phyloP scores from a whole-genome alignment of 2,797 vertebrate genomes.

The Chelmon rostratus region DNA sequence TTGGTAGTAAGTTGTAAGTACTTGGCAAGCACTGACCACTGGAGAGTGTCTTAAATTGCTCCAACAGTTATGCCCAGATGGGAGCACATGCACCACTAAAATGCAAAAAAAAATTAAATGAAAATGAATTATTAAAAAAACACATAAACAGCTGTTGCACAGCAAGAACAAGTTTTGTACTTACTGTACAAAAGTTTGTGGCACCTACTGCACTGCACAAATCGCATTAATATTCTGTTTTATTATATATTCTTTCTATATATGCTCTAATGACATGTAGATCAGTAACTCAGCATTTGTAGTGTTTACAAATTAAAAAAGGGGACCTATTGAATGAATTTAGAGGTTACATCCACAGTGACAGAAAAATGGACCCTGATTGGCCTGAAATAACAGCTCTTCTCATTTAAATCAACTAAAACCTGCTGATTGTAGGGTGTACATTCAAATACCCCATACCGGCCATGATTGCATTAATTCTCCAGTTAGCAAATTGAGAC shows the following conservation, averaged over 20 bases:
- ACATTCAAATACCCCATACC: slow-evolving; percentile 6
- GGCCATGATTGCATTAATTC: slow-evolving; percentile 19
- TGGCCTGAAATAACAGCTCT: background rate
- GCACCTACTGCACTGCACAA: background rate
- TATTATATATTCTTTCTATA: background rate
- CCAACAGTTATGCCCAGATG: slow-evolving; percentile 12
- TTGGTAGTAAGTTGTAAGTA: slow-evolving; percentile 45
- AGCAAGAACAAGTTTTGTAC: background rate
- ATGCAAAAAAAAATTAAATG: slow-evolving; percentile 18
- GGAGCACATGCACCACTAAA: background rate
- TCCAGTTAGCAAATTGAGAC: slow-evolving; percentile 39
- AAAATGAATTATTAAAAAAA: background rate
- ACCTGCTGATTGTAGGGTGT: slow-evolving; percentile 37
- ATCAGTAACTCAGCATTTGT: background rate
- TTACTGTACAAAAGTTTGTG: background rate
- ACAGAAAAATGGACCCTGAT: background rate
- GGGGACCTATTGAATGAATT: background rate
- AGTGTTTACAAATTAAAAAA: background rate
- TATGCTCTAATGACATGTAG: background rate
- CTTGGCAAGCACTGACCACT: slow-evolving; percentile 50
- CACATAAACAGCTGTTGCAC: slow-evolving; percentile 8
- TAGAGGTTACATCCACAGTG: slow-evolving; percentile 9
- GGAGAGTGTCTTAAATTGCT: slow-evolving; percentile 34
- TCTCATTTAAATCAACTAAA: slow-evolving; percentile 28
- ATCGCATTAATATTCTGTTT: background rate